Evolutionary conservation across 2,797 vertebrate genomes (phyloP).

Genomic region (Esox masquinongy): DNA sequence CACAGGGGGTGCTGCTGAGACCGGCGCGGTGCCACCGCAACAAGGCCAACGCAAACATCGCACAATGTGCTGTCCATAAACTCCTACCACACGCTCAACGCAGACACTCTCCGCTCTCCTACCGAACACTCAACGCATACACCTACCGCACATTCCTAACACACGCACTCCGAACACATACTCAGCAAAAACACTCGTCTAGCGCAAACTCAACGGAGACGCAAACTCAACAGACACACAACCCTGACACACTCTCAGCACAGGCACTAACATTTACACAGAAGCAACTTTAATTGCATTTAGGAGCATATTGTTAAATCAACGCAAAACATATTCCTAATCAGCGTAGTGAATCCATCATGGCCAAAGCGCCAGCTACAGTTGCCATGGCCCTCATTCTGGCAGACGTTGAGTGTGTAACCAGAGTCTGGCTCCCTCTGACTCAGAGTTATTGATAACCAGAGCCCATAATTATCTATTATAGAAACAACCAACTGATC

Average conservation of each 20-base stretch:
- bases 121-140: neutral
- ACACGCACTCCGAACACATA: neutral
- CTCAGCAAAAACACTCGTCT: neutral
- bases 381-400: neutral
- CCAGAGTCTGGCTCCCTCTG: constrained; percentile 32
- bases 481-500: neutral
- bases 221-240: neutral
- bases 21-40: constrained; percentile 33
- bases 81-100: too few relatives aligned
- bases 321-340: neutral
- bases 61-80: neutral
- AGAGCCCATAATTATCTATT: constrained; percentile 43
- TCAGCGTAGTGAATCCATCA: neutral
- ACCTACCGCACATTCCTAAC: too few relatives aligned
- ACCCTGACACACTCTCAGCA: neutral
- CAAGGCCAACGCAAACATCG: neutral
- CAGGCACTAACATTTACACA: neutral
- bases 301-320: neutral
- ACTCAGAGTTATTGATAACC: constrained; percentile 31
- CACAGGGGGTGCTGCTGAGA: constrained; percentile 8
- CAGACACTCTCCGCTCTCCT: neutral
- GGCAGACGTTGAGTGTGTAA: constrained; percentile 45
- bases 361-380: neutral
- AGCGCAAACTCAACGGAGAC: neutral
- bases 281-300: neutral